Evolutionary conservation across 2,797 vertebrate genomes (phyloP).

Genomic region (Labroides dimidiatus): DNA sequence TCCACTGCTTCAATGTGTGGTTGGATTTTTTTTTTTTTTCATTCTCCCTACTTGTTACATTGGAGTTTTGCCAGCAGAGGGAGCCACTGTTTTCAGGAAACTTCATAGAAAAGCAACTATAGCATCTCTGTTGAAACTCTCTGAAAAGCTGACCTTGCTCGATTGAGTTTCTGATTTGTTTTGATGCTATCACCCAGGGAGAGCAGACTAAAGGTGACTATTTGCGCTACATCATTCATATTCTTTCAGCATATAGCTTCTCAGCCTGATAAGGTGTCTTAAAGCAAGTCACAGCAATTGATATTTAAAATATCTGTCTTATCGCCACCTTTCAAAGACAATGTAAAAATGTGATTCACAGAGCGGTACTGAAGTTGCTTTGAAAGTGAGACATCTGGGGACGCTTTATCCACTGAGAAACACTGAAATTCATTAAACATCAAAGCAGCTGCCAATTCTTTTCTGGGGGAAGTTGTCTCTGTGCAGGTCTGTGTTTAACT

Average conservation of each 20-base stretch:
- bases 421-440: constrained; percentile 52
- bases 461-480: constrained; percentile 26
- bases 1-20: too few species aligned
- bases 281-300: constrained; percentile 33
- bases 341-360: constrained; percentile 30
- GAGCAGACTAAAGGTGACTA: constrained; percentile 21
- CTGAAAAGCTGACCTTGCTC: neutral
- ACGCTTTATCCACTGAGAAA: constrained; percentile 40
- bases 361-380: constrained; percentile 28
- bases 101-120: neutral
- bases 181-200: constrained; percentile 32
- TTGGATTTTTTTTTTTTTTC: neutral
- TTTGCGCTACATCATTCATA: constrained; percentile 9
- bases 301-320: constrained; percentile 36
- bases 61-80: constrained; percentile 68
- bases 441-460: constrained; percentile 23
- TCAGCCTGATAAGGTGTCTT: constrained; percentile 37
- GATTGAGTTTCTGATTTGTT: constrained; percentile 34
- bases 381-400: constrained; percentile 28
- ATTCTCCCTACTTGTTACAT: constrained; percentile 24
- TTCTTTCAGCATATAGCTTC: neutral
- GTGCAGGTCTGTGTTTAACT: constrained; percentile 27
- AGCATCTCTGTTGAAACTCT: constrained; percentile 13
- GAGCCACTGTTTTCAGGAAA: constrained; percentile 35
- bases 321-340: constrained; percentile 37